phyloP scores from a whole-genome alignment of 1,140 invertebrate genomes.

The Aphaenogaster floridana region DNA sequence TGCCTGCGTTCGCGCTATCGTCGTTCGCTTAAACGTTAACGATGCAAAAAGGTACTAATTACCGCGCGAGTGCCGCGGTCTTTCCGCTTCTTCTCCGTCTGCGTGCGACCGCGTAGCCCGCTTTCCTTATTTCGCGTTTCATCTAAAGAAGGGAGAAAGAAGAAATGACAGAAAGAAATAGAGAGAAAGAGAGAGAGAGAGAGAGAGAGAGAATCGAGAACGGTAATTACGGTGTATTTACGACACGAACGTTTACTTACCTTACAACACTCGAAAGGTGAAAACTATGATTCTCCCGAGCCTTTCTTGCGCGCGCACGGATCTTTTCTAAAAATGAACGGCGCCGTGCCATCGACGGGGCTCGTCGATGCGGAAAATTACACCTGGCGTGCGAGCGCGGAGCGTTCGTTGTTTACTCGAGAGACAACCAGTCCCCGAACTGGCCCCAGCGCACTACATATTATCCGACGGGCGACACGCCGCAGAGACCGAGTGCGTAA shows the following conservation, averaged over 20 bases:
- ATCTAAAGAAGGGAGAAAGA: not conserved
- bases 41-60: constrained; percentile 74
- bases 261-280: constrained; percentile 3
- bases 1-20: constrained; percentile 67
- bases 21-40: constrained; percentile 66
- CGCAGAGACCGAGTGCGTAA: constrained; percentile 16
- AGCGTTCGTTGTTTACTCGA: constrained; percentile 32
- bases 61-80: constrained; percentile 16
- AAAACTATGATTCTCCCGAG: constrained; percentile 30
- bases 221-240: constrained; percentile 57
- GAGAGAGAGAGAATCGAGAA: not conserved
- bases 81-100: constrained; percentile 31
- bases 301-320: not conserved
- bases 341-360: constrained; percentile 1
- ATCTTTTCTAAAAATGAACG: not conserved
- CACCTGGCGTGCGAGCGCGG: constrained; percentile 14
- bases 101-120: constrained; percentile 9
- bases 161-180: not conserved
- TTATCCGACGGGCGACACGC: not conserved
- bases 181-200: not conserved
- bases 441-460: not conserved
- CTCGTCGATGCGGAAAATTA: constrained; percentile 47
- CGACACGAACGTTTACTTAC: constrained; percentile 42
- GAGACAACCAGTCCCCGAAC: constrained; percentile 25
- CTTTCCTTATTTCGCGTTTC: constrained; percentile 67